These are phyloP conservation scores for Lepidurus apus DNA, from an alignment of 1,140 invertebrate genomes.

Conservation along the genomic window DNA sequence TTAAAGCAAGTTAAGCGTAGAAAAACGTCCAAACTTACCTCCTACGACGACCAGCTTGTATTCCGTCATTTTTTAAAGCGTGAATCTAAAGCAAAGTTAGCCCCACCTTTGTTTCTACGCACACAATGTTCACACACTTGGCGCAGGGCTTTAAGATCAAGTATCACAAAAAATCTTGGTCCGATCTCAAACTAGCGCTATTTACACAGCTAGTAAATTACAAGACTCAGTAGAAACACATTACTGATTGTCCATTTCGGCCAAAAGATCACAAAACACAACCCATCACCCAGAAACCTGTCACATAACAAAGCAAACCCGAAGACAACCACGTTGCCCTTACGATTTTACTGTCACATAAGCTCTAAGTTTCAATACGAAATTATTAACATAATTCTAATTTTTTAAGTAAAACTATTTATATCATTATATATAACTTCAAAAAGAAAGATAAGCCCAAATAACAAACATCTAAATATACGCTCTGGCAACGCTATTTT, in stretches of 20 bases:
- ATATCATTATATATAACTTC: too few relatives aligned
- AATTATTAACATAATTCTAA: too few relatives aligned
- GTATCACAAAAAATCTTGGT: slow-evolving; percentile 5
- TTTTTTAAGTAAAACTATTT: too few relatives aligned
- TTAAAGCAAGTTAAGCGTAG: not conserved
- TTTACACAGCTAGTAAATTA: not conserved
- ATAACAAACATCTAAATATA: too few relatives aligned
- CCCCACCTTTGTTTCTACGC: slow-evolving; percentile 10
- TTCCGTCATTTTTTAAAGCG: slow-evolving; percentile 50
- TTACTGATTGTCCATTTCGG: slow-evolving; percentile 12
- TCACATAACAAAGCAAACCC: slow-evolving; percentile 14
- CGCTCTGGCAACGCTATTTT: too few relatives aligned
- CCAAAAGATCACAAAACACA: slow-evolving; percentile 15
- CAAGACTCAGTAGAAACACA: not conserved
- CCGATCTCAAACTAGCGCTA: slow-evolving; percentile 5
- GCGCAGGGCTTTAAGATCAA: not conserved
- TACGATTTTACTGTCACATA: not conserved
- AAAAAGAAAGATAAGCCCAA: too few relatives aligned
- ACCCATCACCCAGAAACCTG: slow-evolving; percentile 3
- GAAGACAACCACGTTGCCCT: not conserved
- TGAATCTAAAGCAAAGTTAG: not conserved
- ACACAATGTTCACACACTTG: not conserved
- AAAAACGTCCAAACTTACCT: slow-evolving; percentile 45
- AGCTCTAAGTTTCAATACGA: too few relatives aligned
- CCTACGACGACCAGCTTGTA: slow-evolving; percentile 59